These are phyloP conservation scores for Seriola rivoliana DNA, from an alignment of 2,113 vertebrate species.

Conservation along the genomic window DNA sequence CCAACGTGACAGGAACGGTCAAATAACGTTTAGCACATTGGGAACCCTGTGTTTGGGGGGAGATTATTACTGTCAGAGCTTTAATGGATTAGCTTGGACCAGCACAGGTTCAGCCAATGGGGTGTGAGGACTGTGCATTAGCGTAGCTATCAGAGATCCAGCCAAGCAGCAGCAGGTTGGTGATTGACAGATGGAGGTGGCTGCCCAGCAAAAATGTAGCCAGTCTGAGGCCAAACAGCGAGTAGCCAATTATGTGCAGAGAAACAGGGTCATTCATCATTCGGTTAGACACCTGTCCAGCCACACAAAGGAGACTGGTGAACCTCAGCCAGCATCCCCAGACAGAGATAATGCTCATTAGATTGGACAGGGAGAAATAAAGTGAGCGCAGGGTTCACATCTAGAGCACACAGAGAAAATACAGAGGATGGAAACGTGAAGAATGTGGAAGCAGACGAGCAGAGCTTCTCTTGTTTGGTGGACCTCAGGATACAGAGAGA, in stretches of 20 bases:
- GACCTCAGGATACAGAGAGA: not conserved
- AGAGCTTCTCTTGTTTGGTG: not conserved
- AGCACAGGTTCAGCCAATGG: constrained; percentile 74
- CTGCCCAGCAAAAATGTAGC: constrained; percentile 77
- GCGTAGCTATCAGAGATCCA: constrained; percentile 84
- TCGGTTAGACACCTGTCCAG: constrained; percentile 84
- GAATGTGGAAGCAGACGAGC: not conserved
- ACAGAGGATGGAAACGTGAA: constrained; percentile 7
- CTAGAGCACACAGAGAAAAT: constrained; percentile 42
- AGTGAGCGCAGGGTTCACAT: constrained; percentile 60
- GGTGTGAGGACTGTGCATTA: constrained; percentile 68
- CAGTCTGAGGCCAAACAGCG: constrained; percentile 75
- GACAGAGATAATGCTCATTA: constrained; percentile 80
- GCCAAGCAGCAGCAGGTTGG: constrained; percentile 73
- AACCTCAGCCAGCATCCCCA: constrained; percentile 63
- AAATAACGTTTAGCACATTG: constrained; percentile 85
- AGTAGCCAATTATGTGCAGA: constrained; percentile 81
- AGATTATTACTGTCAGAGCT: constrained; percentile 84
- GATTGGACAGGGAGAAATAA: constrained; percentile 71
- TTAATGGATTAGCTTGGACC: constrained; percentile 84
- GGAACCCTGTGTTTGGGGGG: constrained; percentile 77
- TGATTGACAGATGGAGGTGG: constrained; percentile 84
- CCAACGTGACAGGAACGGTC: constrained; percentile 82
- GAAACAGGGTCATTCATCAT: constrained; percentile 85
- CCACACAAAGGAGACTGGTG: constrained; percentile 74